A percentile compares a stretch with the other conserved stretches of the same genome.
Evolutionary conservation across 1,140 invertebrate genomes (phyloP).

Genomic region (Drosophila sechellia): DNA sequence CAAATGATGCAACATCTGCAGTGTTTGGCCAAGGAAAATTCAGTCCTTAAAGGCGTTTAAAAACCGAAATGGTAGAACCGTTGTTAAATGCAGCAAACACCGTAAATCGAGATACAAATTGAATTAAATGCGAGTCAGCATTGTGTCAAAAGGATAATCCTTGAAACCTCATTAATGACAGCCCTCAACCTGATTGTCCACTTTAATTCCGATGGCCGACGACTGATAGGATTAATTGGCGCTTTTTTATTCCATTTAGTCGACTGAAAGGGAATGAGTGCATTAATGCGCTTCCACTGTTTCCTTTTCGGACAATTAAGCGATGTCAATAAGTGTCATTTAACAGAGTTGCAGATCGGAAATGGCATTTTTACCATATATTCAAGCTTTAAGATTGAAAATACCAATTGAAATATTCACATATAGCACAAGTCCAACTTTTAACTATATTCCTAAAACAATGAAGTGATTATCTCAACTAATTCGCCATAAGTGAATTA

Average conservation of each 20-base stretch:
- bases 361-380: neutral
- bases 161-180: slow-evolving; percentile 22
- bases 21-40: slow-evolving; percentile 21
- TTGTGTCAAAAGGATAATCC: slow-evolving; percentile 15
- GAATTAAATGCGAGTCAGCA: neutral
- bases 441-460: too few relatives aligned
- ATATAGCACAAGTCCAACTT: too few relatives aligned
- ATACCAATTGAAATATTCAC: neutral
- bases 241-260: slow-evolving; percentile 30
- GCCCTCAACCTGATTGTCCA: slow-evolving; percentile 16
- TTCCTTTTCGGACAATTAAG: slow-evolving; percentile 33
- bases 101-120: neutral
- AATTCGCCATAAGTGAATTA: slow-evolving; percentile 30
- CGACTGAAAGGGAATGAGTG: slow-evolving; percentile 40
- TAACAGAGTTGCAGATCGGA: slow-evolving; percentile 1
- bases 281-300: slow-evolving; percentile 41
- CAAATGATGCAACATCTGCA: slow-evolving; percentile 48
- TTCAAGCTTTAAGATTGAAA: too few relatives aligned
- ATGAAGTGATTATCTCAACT: too few relatives aligned
- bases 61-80: neutral
- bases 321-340: slow-evolving; percentile 22
- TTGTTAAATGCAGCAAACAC: too few relatives aligned
- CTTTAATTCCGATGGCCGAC: slow-evolving; percentile 29
- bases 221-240: slow-evolving; percentile 31
- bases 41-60: neutral